Evolutionary conservation across 2,888 invertebrate genomes (phyloP).

Genomic region (Iselma pallidipennis): DNA sequence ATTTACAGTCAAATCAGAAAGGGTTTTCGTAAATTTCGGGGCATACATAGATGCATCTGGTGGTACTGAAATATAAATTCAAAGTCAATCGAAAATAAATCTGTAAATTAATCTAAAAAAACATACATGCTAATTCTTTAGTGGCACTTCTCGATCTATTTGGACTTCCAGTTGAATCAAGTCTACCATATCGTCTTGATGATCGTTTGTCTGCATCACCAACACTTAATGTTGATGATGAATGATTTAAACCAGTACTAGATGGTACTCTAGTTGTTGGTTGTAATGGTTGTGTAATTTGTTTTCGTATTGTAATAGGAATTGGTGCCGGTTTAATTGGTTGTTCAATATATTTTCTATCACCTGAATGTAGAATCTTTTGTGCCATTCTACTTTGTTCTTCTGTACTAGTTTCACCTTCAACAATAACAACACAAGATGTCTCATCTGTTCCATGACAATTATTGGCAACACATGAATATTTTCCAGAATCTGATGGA

Average conservation of each 20-base stretch:
- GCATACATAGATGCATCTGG: slow-evolving; percentile 84
- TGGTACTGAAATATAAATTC: slow-evolving; percentile 65
- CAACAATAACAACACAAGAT: slow-evolving; percentile 92
- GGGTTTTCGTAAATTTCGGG: slow-evolving; percentile 80
- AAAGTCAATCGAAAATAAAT: slow-evolving; percentile 12
- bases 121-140: slow-evolving; percentile 79
- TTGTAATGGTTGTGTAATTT: slow-evolving; percentile 56
- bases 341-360: slow-evolving; percentile 85
- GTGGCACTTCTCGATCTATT: slow-evolving; percentile 88
- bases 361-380: slow-evolving; percentile 87
- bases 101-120: slow-evolving; percentile 11
- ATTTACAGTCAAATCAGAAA: slow-evolving; percentile 74
- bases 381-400: slow-evolving; percentile 85
- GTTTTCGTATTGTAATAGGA: slow-evolving; percentile 68
- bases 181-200: slow-evolving; percentile 69
- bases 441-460: slow-evolving; percentile 95
- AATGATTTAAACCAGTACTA: slow-evolving; percentile 54
- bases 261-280: slow-evolving; percentile 46
- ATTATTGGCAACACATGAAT: slow-evolving; percentile 92
- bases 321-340: slow-evolving; percentile 79
- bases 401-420: slow-evolving; percentile 78
- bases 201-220: slow-evolving; percentile 58
- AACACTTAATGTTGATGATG: slow-evolving; percentile 53
- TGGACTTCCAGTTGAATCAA: slow-evolving; percentile 77
- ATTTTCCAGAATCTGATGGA: slow-evolving; percentile 95